Evolutionary conservation across 2,797 vertebrate genomes (phyloP).

Genomic region (Acanthurus lineatus): DNA sequence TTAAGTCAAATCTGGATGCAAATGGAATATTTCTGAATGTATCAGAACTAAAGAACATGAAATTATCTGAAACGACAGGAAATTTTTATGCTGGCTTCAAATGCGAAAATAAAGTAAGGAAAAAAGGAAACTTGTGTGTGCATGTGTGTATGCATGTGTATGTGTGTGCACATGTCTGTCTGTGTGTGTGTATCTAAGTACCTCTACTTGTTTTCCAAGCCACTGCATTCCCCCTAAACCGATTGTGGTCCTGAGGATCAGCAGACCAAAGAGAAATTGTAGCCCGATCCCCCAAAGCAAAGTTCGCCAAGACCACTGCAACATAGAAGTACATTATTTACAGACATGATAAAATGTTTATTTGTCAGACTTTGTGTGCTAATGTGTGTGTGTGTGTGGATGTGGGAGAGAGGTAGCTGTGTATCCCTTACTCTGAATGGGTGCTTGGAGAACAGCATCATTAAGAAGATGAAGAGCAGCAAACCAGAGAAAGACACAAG

Average conservation of each 20-base stretch:
- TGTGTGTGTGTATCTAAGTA: conserved; percentile 52
- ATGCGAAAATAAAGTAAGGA: neutral
- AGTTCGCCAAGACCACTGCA: conserved; percentile 87
- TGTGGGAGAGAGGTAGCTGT: neutral
- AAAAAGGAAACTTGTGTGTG: neutral
- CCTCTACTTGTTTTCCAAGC: conserved; percentile 89
- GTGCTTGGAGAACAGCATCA: conserved; percentile 90
- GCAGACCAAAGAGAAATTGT: conserved; percentile 89
- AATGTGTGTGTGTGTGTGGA: neutral
- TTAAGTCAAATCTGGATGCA: neutral
- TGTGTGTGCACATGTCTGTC: neutral
- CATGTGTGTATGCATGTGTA: neutral
- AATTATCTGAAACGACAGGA: neutral
- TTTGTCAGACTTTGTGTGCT: neutral
- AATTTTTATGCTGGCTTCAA: neutral
- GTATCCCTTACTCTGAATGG: conserved; percentile 83
- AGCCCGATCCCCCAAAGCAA: conserved; percentile 87
- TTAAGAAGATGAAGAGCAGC: conserved; percentile 69
- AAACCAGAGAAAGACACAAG: conserved; percentile 90
- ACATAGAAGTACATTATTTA: conserved; percentile 20
- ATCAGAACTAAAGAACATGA: neutral
- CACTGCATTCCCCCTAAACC: conserved; percentile 85
- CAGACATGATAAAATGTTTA: neutral
- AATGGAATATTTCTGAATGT: neutral
- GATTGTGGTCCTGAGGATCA: conserved; percentile 87